These are phyloP conservation scores for Crambe crambe DNA, from an alignment of 37 sponge, comb jelly and placozoan genomes.

Conservation along the genomic window DNA sequence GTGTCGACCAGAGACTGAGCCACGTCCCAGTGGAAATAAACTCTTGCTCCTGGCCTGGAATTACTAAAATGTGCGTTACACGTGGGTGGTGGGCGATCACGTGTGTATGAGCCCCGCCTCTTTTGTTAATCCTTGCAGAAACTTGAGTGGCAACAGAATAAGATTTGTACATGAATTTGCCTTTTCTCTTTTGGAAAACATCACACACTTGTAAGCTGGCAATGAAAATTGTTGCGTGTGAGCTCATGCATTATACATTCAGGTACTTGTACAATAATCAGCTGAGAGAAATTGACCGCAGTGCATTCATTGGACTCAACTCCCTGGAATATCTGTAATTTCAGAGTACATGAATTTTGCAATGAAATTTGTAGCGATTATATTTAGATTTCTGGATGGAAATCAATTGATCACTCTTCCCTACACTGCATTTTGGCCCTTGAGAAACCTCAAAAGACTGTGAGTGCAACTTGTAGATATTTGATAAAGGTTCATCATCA, in stretches of 20 bases:
- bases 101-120: constrained; percentile 17
- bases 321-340: constrained; percentile 47
- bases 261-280: constrained; percentile 51
- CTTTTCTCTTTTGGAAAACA: constrained; percentile 22
- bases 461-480: constrained; percentile 14
- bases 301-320: constrained; percentile 47
- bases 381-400: constrained; percentile 45
- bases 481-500: not conserved
- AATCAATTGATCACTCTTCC: constrained; percentile 36
- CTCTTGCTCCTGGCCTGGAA: constrained; percentile 40
- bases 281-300: constrained; percentile 24
- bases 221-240: not conserved
- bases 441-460: constrained; percentile 36
- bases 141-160: constrained; percentile 50
- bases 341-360: not conserved
- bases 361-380: not conserved
- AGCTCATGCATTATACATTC: not conserved
- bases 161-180: constrained; percentile 1
- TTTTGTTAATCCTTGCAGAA: constrained; percentile 35
- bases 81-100: not conserved
- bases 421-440: constrained; percentile 29
- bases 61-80: constrained; percentile 27
- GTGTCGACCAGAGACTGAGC: constrained; percentile 1
- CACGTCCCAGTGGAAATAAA: constrained; percentile 34
- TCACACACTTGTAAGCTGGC: constrained; percentile 49